Evolutionary conservation across 2,797 vertebrate genomes (phyloP).

Genomic region (Coendou prehensilis): DNA sequence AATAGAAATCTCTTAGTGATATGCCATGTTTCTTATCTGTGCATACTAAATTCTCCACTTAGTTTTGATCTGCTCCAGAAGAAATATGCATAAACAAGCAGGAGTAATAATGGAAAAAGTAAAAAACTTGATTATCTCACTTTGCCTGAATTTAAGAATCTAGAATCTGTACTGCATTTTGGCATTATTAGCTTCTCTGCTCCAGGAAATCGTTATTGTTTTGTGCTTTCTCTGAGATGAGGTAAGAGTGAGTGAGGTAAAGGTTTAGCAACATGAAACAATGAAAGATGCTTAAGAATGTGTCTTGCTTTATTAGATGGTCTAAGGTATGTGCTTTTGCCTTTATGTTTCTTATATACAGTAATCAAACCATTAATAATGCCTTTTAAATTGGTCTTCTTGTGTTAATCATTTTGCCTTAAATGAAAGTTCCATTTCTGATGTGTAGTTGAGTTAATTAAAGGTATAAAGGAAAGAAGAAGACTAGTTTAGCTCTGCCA

Average conservation of each 20-base stretch:
- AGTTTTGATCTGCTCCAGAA: conserved; percentile 78
- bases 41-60: conserved; percentile 65
- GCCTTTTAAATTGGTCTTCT: conserved; percentile 5
- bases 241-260: background rate
- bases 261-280: background rate
- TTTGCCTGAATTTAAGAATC: conserved; percentile 46
- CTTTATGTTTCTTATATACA: background rate
- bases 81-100: conserved; percentile 79
- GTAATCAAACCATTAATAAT: background rate
- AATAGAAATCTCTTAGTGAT: conserved; percentile 63
- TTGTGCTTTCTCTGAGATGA: conserved; percentile 4
- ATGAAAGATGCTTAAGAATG: background rate
- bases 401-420: conserved; percentile 48
- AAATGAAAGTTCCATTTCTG: conserved; percentile 28
- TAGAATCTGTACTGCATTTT: conserved; percentile 52
- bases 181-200: background rate
- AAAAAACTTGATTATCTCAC: conserved; percentile 50
- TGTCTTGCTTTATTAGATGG: conserved; percentile 19
- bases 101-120: conserved; percentile 50
- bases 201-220: background rate
- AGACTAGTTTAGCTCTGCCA: background rate
- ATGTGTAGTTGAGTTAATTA: conserved; percentile 45
- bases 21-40: conserved; percentile 72
- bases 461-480: background rate
- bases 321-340: background rate